These are phyloP conservation scores for Valencia hispanica DNA, from an alignment of 2,797 vertebrate species.

Conservation along the genomic window DNA sequence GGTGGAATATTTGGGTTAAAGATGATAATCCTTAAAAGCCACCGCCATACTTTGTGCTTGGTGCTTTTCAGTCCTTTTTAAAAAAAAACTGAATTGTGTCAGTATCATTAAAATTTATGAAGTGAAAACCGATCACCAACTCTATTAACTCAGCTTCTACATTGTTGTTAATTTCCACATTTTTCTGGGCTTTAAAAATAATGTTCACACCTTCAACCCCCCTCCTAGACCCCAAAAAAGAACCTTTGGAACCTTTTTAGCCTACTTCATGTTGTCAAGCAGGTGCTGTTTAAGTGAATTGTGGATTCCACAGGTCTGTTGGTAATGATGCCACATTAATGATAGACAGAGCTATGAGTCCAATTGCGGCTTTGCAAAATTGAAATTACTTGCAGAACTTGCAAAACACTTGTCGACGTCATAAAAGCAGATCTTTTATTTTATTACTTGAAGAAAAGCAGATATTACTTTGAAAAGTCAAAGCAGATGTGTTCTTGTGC, in stretches of 20 bases:
- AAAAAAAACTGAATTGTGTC: background rate
- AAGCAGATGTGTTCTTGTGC: background rate
- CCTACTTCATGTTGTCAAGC: background rate
- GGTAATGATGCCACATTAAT: too few relatives aligned
- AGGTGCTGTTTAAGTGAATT: background rate
- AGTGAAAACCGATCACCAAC: background rate
- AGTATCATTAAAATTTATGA: background rate
- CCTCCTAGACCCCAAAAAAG: too few relatives aligned
- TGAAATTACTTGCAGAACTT: too few relatives aligned
- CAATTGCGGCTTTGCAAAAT: too few relatives aligned
- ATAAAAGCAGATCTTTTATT: too few relatives aligned
- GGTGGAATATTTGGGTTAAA: conserved; percentile 3
- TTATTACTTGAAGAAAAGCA: too few relatives aligned
- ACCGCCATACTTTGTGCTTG: background rate
- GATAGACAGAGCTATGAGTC: too few relatives aligned
- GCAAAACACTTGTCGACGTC: too few relatives aligned
- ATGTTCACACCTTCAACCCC: too few relatives aligned
- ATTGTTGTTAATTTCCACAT: background rate
- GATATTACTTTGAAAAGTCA: background rate
- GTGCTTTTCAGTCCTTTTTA: background rate
- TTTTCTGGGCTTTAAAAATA: too few relatives aligned
- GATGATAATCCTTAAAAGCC: conserved; percentile 4
- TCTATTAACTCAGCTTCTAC: background rate
- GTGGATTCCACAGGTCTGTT: background rate
- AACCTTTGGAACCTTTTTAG: background rate